Base-by-base conservation (phyloP, 2,888 invertebrate species). In the Agonum fuliginosum region DNA sequence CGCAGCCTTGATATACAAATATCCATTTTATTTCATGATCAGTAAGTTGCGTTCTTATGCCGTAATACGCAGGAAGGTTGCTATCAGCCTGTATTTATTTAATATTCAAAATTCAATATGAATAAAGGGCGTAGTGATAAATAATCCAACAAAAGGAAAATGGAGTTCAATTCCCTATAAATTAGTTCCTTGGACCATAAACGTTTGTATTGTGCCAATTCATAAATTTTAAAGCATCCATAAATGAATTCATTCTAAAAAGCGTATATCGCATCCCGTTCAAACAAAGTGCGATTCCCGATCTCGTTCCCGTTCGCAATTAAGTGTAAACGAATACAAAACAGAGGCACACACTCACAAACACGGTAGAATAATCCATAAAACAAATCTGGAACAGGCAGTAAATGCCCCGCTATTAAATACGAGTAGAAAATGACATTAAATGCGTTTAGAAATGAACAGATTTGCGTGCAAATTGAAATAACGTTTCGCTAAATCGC, bases 331-430 rank as follows among this genome's bases (percentile, higher is more conserved):
- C 58, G 58, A 30, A 62, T 30, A 27, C 58, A 62, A 62, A 62
- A 62, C 58, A 62, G 17, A 30, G 30, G 12, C 27, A 46, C 46
- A 14, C 14, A 54, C 22, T 54, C 27, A 54, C 54, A 54, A 54
- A 62, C 58, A 62, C 14, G 14, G 30, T 27, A 62, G 41, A 37
- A 67, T 67, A 17, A 71, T 71, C 46, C 71, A 71, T 71, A 51
- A 71, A 71, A 51, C 41, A 70, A 70, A 70, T 70, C 70, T 70
- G 70, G 46, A 70, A 46, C 48, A 51, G 30, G 30, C 71, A 71
- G 27, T 67, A 71, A 71, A 71, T 48, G 58, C 30, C 30, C 12
- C 34, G 43, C 43, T 69, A 46, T 69, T 69, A 69, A 46, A 46
- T 46, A 69, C 69, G 43, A 43, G 46, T 43, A 30, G 58, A 34